Base-by-base conservation (phyloP, 1,140 invertebrate species). In the Meloidogyne chitwoodi region DNA sequence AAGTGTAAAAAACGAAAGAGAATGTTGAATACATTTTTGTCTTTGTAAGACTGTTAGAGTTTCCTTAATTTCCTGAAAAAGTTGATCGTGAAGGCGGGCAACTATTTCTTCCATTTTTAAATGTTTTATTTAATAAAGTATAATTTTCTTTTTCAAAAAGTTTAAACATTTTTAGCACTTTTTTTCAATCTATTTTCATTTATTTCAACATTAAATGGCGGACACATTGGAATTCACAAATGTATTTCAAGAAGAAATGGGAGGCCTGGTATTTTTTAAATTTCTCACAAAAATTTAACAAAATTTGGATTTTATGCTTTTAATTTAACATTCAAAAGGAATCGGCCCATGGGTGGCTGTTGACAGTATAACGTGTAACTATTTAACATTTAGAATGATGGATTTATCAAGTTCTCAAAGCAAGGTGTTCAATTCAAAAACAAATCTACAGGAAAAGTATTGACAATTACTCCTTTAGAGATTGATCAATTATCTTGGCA, bases 361-460 rank as follows among this genome's bases (percentile, higher is more conserved):
- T 12, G 10, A 72, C 2, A 4, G 4, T 22, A 65, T 22, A 63
- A 63, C 24, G 5, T 26, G 10, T 41, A 72, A 73, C 27, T 79
- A 19, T 56, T 19, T 31, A 1, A 38, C 44, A 83, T 88, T 69
- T 73, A 84, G 83, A 79, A 89, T 80, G 81, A 87, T 69, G 95
- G 95, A 2, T 91, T 93, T 75, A 87, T 99, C 6, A 97, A 97
- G 88, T 90, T 98, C 81, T 95, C 94, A 4, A 93, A 95, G 76
- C 93, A 94, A 83, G 92, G 92, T 84, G 92, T 98, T 26, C 91
- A 93, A 69, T 98, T 96, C 83, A 98, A 98, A 88, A 98, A 97
- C 87, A 92, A 90, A 67, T 96, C 95, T 89, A 98, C 95, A 29
- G 96, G 95, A 2, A 98, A 96, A 90, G 93, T 97, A 93, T 48